Conservation (phyloP, 2,113 vertebrate species). For the Anseranas semipalmata region DNA sequence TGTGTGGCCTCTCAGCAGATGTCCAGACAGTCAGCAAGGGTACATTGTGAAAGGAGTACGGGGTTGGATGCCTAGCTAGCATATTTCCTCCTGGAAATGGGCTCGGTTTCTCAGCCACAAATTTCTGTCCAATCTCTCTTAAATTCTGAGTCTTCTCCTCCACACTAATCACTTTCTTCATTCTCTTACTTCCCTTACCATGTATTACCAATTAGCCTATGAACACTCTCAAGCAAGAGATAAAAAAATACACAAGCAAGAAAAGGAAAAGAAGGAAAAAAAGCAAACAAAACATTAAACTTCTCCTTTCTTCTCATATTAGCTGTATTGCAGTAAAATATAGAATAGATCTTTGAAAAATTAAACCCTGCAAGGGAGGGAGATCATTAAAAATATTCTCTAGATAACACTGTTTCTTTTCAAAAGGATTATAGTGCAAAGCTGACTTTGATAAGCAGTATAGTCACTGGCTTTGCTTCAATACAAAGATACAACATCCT, state of each 20-base stretch:
- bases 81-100: background rate
- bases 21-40: conserved; percentile 86
- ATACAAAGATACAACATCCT: background rate
- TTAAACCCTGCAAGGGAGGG: background rate
- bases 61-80: background rate
- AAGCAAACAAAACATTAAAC: background rate
- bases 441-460: background rate
- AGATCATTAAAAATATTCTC: background rate
- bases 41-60: background rate
- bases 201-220: background rate
- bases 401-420: background rate
- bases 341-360: background rate
- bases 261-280: background rate
- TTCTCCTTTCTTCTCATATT: background rate
- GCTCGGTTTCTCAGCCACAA: background rate
- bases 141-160: background rate
- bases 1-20: conserved; percentile 88
- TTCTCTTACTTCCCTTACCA: background rate
- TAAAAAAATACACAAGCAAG: background rate
- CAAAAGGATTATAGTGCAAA: background rate
- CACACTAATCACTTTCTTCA: background rate
- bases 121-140: background rate
- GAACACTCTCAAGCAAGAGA: background rate
- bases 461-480: background rate
- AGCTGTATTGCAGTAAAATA: background rate